Evolutionary conservation across 2,113 vertebrate species (phyloP), one percentile per base, ranked within the genome.

Genomic region (Anhinga anhinga): DNA sequence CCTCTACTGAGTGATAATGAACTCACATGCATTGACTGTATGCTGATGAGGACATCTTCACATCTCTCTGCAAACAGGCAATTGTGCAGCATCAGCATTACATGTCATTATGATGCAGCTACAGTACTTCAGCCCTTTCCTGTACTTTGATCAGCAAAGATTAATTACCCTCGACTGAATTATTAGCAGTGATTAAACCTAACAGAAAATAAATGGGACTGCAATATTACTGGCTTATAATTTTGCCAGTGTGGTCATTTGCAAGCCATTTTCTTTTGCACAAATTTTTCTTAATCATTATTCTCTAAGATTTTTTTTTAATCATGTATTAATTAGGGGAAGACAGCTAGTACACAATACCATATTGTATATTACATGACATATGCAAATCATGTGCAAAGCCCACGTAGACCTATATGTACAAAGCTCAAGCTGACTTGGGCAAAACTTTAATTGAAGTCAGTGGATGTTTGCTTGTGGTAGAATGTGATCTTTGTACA

Each of bases 81-180:
- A 49, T 89, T 97, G 93, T 89, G 93, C 30, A 26, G 53, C 88
- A 87, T 96, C 97, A 97, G 96, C 97, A 53, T 69, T 94, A 69
- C 82, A 81, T 92, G 89, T 96, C 96, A 95, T 97, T 97, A 94
- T 50, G 81, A 96, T 96, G 95, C 95, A 84, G 85, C 71, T 67
- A 93, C 61, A 59, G 87, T 78, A 78, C 84, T 94, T 95, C 88
- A 94, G 77, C 66, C 73, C 65, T 87, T 96, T 96, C 95, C 93
- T 97, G 95, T 96, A 86, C 96, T 98, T 98, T 97, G 97, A 98
- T 98, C 97, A 97, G 95, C 90, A 92, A 96, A 96, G 97, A 98
- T 96, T 97, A 98, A 98, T 98, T 97, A 94, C 89, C 89, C 96
- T 95, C n/a, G 16, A 93, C 95, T 96, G 95, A 95, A 98, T 97